Conservation (phyloP, 2,113 vertebrate species). For the Stigmatopora nigra region DNA sequence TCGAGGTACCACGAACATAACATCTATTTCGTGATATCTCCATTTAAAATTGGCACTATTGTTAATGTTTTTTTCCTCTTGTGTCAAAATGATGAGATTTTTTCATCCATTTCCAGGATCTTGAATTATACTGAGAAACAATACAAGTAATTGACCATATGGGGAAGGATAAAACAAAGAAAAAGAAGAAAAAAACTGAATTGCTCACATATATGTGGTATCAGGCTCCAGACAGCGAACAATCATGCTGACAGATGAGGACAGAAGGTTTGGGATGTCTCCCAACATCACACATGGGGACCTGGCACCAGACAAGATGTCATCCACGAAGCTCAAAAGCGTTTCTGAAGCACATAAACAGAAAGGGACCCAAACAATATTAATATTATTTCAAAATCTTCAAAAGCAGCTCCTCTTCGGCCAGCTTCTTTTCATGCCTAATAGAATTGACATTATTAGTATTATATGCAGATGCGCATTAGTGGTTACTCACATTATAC, state of each 20-base stretch:
- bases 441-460: too few species aligned
- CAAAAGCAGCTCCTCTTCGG: background rate
- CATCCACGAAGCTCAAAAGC: slow-evolving; percentile 92
- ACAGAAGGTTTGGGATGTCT: slow-evolving; percentile 85
- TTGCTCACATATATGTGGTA: slow-evolving; percentile 91
- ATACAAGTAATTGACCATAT: too few species aligned
- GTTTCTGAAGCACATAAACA: slow-evolving; percentile 74
- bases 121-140: too few species aligned
- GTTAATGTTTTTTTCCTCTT: too few species aligned
- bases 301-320: slow-evolving; percentile 93
- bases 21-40: too few species aligned
- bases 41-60: too few species aligned
- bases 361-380: background rate
- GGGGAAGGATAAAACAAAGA: background rate
- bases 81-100: too few species aligned
- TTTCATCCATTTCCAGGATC: too few species aligned
- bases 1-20: too few species aligned
- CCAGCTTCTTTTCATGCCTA: too few species aligned
- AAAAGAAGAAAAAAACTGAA: background rate
- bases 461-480: too few species aligned
- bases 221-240: slow-evolving; percentile 91
- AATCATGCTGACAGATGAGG: slow-evolving; percentile 86
- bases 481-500: too few species aligned
- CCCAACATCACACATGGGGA: slow-evolving; percentile 94
- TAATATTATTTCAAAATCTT: background rate